These are phyloP conservation scores for Drosophila eugracilis DNA, from an alignment of 1,140 invertebrate species.

Conservation along the genomic window DNA sequence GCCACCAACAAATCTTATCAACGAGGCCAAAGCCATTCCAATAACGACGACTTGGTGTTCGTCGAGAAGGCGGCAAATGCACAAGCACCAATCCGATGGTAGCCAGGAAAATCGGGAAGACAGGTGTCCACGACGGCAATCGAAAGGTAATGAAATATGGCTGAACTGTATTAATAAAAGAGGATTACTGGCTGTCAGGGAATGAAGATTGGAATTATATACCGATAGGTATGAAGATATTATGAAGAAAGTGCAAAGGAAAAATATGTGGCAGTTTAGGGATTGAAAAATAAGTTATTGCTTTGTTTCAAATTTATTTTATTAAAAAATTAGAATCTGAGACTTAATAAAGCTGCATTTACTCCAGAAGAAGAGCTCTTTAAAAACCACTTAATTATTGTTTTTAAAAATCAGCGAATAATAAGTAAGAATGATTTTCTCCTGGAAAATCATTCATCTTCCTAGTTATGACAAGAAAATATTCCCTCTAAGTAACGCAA, in stretches of 20 bases:
- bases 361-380: too few species aligned
- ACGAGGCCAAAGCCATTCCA: slow-evolving; percentile 73
- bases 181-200: neutral
- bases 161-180: slow-evolving; percentile 49
- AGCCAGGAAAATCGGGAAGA: slow-evolving; percentile 25
- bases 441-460: too few species aligned
- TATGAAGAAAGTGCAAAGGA: neutral
- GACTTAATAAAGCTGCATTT: too few species aligned
- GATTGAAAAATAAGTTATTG: neutral
- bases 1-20: slow-evolving; percentile 68
- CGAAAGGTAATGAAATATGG: slow-evolving; percentile 31
- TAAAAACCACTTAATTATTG: too few species aligned
- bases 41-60: slow-evolving; percentile 48
- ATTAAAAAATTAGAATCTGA: too few species aligned
- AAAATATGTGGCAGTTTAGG: neutral
- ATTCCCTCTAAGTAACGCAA: too few species aligned
- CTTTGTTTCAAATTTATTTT: too few species aligned
- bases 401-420: too few species aligned
- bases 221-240: neutral
- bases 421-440: too few species aligned
- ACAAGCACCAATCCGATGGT: slow-evolving; percentile 8
- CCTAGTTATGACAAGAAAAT: too few species aligned
- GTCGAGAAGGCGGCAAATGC: slow-evolving; percentile 23
- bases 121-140: slow-evolving; percentile 53
- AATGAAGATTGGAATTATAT: neutral